Evolutionary conservation across 2,888 invertebrate species (phyloP).

Genomic region (Cephus spinipes): DNA sequence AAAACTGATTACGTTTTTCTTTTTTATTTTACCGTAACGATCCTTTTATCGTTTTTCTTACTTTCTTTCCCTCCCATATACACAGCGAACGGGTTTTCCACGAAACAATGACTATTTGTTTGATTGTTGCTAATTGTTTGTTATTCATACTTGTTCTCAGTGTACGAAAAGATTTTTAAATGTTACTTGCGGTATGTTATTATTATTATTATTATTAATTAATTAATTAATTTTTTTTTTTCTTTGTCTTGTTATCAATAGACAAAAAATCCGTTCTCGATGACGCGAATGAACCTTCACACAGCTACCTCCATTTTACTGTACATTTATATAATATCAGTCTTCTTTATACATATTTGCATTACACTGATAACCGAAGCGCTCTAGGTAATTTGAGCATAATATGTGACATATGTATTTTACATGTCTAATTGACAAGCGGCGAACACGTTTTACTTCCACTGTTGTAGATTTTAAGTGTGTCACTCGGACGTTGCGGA

Average conservation of each 20-base stretch:
- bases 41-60: not conserved
- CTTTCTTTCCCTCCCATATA: not conserved
- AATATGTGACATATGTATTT: not conserved
- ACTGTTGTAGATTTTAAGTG: slow-evolving; percentile 33
- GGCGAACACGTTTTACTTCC: slow-evolving; percentile 28
- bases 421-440: slow-evolving; percentile 14
- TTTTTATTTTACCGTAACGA: slow-evolving; percentile 5
- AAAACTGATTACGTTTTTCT: slow-evolving; percentile 2
- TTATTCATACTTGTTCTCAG: not conserved
- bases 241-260: not conserved
- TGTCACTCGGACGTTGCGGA: slow-evolving; percentile 20
- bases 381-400: not conserved
- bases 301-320: slow-evolving; percentile 62
- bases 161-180: not conserved
- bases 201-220: not conserved
- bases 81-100: not conserved
- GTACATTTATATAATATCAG: slow-evolving; percentile 46
- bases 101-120: not conserved
- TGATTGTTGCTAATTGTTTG: not conserved
- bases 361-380: not conserved
- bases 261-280: not conserved
- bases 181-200: not conserved
- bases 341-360: slow-evolving; percentile 45
- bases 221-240: not conserved
- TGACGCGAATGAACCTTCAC: slow-evolving; percentile 29